Conservation (phyloP, 1,140 invertebrate species). For the Homarus americanus region DNA sequence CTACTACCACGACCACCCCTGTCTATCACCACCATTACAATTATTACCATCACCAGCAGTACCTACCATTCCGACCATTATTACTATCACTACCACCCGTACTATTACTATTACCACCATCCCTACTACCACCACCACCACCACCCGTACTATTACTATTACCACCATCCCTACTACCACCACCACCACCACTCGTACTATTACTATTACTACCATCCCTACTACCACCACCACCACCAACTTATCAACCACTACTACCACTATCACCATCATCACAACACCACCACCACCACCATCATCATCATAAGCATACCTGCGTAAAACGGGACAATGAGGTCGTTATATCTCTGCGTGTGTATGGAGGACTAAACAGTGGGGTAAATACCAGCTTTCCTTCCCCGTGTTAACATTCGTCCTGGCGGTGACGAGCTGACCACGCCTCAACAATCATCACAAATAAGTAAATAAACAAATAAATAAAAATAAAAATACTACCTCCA, state of each 20-base stretch:
- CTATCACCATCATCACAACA: not conserved
- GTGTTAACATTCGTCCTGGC: no score
- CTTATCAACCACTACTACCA: not conserved
- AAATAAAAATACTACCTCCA: no score
- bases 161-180: not conserved
- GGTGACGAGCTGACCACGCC: no score
- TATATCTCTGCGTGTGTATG: constrained; percentile 20
- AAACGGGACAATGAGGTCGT: constrained; percentile 50
- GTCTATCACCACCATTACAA: not conserved
- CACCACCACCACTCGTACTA: not conserved
- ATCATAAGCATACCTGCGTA: constrained; percentile 51
- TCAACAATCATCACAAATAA: no score
- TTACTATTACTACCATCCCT: not conserved
- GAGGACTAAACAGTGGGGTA: not conserved
- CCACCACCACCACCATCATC: constrained; percentile 29
- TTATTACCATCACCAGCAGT: constrained; percentile 3
- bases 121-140: constrained; percentile 32
- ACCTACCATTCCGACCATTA: not conserved
- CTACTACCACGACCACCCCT: not conserved
- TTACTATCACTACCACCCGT: not conserved
- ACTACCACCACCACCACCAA: constrained; percentile 6
- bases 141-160: constrained; percentile 6
- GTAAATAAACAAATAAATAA: no score
- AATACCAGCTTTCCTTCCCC: no score
- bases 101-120: not conserved